Evolutionary conservation across 2,888 invertebrate genomes (phyloP), one percentile per base, ranked within the genome.

Genomic region (Sphinx pinastri): DNA sequence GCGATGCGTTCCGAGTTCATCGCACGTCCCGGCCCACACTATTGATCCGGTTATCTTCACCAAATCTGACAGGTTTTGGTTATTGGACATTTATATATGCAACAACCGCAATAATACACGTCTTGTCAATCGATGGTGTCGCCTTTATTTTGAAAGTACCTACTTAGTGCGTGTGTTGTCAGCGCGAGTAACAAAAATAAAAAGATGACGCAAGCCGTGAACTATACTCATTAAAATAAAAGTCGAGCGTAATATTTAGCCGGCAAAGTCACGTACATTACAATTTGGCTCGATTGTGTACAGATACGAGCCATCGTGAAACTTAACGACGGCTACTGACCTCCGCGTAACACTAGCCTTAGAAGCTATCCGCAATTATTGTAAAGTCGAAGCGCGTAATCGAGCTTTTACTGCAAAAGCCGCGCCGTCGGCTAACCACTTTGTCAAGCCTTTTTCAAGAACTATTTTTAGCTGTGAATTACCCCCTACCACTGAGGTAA

Each of bases 241-340:
- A 52, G 68, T 74, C 71, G 70, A 55, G 60, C 54, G 67, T 76
- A 72, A 73, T 68, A 68, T 68, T 71, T 70, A 77, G 71, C 69
- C 69, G 67, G 59, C 72, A 70, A 63, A 12, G 47, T 63, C 63
- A 63, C 63, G 49, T 63, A 63, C 60, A 16, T 72, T 77, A 80
- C 79, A 78, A 80, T 80, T 77, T 75, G 77, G 73, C 76, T 76
- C 81, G 79, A 81, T 63, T 60, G 45, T 63, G 63, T 54, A 16
- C 51, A 63, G 51, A 52, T 59, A 52, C 31, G 38, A 87, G 84
- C 81, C 86, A 82, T 89, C 88, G 81, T 89, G 84, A 90, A 89
- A 84, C 86, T 90, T 91, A 86, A 91, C 84, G 89, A 87, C 77
- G 81, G 84, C 88, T 87, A 87, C 88, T 88, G 87, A 89, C 87